Conservation (phyloP, 37 sponge, comb jelly and placozoan species). For the Diacarnus erythraeanus region DNA sequence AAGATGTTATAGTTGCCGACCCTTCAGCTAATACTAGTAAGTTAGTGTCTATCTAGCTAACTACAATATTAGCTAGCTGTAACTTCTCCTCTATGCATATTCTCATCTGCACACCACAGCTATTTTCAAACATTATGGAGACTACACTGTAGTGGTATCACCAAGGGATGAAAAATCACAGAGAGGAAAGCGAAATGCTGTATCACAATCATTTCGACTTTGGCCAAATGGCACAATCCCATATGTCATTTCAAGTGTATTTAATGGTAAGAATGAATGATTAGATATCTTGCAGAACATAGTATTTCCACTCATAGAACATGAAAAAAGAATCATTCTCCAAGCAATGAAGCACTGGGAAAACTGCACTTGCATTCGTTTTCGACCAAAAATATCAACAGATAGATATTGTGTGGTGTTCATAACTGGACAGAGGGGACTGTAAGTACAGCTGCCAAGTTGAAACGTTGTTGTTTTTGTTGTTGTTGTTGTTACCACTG, state of each 20-base stretch:
- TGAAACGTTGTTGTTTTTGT: no score
- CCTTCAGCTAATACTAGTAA: slow-evolving; percentile 6
- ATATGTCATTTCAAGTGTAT: slow-evolving; percentile 39
- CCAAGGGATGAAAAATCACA: background rate
- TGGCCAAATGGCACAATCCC: slow-evolving; percentile 67
- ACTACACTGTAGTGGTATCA: background rate
- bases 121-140: background rate
- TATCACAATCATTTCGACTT: background rate
- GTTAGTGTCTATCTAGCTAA: background rate
- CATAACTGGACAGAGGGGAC: slow-evolving; percentile 40
- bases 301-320: background rate
- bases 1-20: background rate
- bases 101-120: background rate
- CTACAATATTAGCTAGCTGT: no score
- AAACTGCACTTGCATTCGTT: slow-evolving; percentile 72
- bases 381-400: slow-evolving; percentile 8
- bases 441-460: slow-evolving; percentile 41
- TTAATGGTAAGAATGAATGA: slow-evolving; percentile 48
- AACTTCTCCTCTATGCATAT: background rate
- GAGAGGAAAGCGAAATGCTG: background rate
- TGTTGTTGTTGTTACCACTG: no score
- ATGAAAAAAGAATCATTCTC: slow-evolving; percentile 45
- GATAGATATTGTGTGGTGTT: slow-evolving; percentile 37
- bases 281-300: background rate
- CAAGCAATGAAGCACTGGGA: slow-evolving; percentile 81